Evolutionary conservation across 2,888 invertebrate species (phyloP).

Genomic region (Pantelozetes paolii): DNA sequence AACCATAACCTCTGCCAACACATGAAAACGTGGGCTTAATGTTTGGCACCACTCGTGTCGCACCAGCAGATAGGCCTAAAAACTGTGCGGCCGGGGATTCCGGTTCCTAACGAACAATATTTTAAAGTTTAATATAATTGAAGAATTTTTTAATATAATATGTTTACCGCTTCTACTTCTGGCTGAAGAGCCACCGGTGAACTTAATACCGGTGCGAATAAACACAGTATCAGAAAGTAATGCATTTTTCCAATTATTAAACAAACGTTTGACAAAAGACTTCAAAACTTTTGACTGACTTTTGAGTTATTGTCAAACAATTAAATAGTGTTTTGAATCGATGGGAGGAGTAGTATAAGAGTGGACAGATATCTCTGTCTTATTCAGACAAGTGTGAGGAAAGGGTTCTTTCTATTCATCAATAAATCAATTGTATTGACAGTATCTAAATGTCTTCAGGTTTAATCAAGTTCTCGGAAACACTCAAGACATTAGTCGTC

Average conservation of each 20-base stretch:
- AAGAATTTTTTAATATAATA: not conserved
- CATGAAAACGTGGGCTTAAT: conserved; percentile 35
- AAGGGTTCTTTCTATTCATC: too few relatives aligned
- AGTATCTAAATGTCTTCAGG: too few relatives aligned
- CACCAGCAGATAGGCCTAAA: not conserved
- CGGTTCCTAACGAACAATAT: not conserved
- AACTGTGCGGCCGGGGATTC: not conserved
- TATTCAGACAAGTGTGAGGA: too few relatives aligned
- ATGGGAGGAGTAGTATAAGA: too few relatives aligned
- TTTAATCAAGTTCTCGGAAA: too few relatives aligned
- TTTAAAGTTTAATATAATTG: not conserved
- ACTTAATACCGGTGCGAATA: not conserved
- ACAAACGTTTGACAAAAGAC: too few relatives aligned
- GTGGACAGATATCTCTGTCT: too few relatives aligned
- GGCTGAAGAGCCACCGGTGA: not conserved
- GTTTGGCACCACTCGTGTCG: conserved; percentile 2
- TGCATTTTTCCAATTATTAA: not conserved
- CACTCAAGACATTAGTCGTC: too few relatives aligned
- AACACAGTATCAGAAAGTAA: not conserved
- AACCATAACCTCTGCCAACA: conserved; percentile 35
- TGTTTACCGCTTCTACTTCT: not conserved
- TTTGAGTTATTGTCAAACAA: too few relatives aligned
- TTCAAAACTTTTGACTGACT: too few relatives aligned
- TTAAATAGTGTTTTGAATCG: too few relatives aligned
- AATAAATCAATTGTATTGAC: too few relatives aligned